phyloP scores from a whole-genome alignment of 2,113 vertebrate genomes.

The Alexandromys fortis region DNA sequence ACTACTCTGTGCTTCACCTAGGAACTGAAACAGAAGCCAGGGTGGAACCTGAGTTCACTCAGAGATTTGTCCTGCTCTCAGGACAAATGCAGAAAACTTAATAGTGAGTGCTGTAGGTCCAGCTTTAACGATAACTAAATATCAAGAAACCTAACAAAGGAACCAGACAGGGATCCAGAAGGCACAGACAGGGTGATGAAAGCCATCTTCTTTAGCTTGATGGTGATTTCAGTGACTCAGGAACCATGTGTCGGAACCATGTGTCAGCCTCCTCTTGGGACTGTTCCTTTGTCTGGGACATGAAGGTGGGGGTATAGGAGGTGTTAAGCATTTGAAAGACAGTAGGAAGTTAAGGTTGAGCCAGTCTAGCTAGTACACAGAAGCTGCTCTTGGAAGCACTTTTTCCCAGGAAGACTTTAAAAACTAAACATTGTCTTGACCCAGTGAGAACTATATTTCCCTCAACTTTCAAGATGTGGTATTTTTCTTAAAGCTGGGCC shows the following conservation, averaged over 20 bases:
- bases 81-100: no score
- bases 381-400: no score
- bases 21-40: neutral
- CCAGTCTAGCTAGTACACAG: neutral
- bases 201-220: neutral
- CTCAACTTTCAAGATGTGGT: neutral
- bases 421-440: neutral
- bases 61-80: no score
- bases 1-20: neutral
- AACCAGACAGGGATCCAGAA: neutral
- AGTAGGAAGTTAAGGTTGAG: neutral
- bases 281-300: neutral
- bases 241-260: neutral
- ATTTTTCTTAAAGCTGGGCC: neutral
- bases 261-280: accelerated
- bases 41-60: neutral
- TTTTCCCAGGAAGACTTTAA: neutral
- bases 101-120: neutral
- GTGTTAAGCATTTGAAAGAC: neutral
- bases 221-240: no score
- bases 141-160: neutral
- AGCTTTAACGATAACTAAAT: neutral
- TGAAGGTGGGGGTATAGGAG: accelerated
- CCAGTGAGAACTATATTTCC: neutral
- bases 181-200: neutral